Evolutionary conservation across 2,888 invertebrate species (phyloP).

Genomic region (Aproaerema taeniolella): DNA sequence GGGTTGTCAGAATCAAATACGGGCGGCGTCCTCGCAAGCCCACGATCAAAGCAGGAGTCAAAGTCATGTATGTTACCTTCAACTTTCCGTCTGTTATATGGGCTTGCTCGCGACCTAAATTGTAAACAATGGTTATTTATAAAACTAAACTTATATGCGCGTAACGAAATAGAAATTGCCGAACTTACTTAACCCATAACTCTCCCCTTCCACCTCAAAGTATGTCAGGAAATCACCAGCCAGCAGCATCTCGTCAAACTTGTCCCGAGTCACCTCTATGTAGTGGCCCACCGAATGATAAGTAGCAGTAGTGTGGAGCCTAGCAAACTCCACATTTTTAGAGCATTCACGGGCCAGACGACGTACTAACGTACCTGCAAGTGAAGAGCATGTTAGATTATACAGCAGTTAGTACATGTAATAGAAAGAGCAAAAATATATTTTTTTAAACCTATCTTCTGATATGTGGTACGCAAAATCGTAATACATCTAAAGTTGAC

Average conservation of each 20-base stretch:
- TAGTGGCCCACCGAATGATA: slow-evolving; percentile 42
- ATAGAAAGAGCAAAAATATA: not conserved
- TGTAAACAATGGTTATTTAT: too few relatives aligned
- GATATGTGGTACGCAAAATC: too few relatives aligned
- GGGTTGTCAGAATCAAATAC: slow-evolving; percentile 57
- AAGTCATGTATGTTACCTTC: slow-evolving; percentile 53
- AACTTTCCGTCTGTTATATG: slow-evolving; percentile 51
- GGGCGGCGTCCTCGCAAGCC: slow-evolving; percentile 56
- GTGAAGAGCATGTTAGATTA: too few relatives aligned
- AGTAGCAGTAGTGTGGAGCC: slow-evolving; percentile 52
- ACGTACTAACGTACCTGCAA: slow-evolving; percentile 46
- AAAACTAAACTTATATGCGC: too few relatives aligned
- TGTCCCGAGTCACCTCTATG: slow-evolving; percentile 38
- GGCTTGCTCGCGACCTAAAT: slow-evolving; percentile 63
- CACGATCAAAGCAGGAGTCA: slow-evolving; percentile 56
- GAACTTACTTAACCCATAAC: slow-evolving; percentile 60
- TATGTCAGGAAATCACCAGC: slow-evolving; percentile 62
- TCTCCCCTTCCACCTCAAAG: slow-evolving; percentile 56
- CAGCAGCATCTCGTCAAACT: slow-evolving; percentile 62
- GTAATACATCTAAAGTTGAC: too few relatives aligned
- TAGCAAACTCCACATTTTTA: slow-evolving; percentile 40
- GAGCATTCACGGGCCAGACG: slow-evolving; percentile 46
- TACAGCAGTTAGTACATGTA: not conserved
- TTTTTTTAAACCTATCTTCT: not conserved
- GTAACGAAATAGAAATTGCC: too few relatives aligned